Percentiles rank a stretch among this genome's conserved stretches.
These are phyloP conservation scores for Enteromius viviparus DNA, from an alignment of 2,797 vertebrate genomes.

Conservation along the genomic window DNA sequence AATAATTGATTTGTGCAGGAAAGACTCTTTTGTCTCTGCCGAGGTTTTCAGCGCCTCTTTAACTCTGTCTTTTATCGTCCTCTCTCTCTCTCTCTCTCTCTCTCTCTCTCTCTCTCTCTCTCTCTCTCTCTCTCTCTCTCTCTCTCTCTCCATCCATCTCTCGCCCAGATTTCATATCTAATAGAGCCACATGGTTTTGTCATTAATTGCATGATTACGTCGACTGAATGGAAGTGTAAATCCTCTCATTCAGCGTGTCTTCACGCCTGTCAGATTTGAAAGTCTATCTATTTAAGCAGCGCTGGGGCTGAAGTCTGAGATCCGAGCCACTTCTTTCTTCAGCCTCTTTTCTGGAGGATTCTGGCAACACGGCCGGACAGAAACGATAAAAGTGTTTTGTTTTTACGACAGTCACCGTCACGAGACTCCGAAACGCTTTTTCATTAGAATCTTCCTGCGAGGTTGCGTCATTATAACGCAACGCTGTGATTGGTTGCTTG, in stretches of 20 bases:
- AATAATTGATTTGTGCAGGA: neutral
- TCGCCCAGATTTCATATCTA: constrained; percentile 67
- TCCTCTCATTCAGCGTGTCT: constrained; percentile 73
- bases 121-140: constrained; percentile 1
- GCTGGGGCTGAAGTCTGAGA: constrained; percentile 65
- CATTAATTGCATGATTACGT: constrained; percentile 82
- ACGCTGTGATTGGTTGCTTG: neutral
- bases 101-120: constrained; percentile 24
- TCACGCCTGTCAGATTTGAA: constrained; percentile 71
- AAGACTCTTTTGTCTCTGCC: neutral
- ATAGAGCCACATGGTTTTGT: constrained; percentile 76
- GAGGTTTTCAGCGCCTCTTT: neutral
- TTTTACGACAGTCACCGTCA: neutral
- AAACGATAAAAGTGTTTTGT: neutral
- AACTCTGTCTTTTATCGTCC: constrained; percentile 43
- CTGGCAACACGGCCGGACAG: neutral
- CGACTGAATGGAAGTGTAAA: constrained; percentile 77
- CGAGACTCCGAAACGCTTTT: neutral
- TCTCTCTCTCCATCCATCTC: constrained; percentile 53
- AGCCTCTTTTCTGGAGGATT: neutral
- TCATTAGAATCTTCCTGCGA: neutral
- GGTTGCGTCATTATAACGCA: neutral
- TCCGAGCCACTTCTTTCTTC: constrained; percentile 59
- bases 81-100: neutral
- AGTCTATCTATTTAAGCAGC: constrained; percentile 64